phyloP scores from a whole-genome alignment of 2,113 vertebrate species.

The Zosterops lateralis region DNA sequence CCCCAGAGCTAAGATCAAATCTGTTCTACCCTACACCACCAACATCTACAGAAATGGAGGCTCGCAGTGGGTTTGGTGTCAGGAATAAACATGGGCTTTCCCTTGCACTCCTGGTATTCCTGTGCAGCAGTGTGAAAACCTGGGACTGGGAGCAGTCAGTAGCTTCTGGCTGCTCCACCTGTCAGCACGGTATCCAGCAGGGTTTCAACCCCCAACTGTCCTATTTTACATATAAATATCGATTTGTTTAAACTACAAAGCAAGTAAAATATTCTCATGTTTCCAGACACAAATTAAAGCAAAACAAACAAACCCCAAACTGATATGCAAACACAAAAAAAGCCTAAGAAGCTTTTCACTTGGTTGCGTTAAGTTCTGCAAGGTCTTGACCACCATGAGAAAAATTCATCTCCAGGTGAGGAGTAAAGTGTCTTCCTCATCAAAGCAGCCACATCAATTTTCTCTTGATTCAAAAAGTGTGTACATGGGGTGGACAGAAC shows the following conservation, averaged over 20 bases:
- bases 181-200: neutral
- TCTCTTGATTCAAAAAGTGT: neutral
- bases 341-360: neutral
- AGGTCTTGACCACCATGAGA: neutral
- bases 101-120: neutral
- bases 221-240: neutral
- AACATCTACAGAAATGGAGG: neutral
- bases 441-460: neutral
- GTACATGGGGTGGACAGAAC: neutral
- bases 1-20: neutral
- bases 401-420: neutral
- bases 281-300: neutral
- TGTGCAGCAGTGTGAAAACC: neutral
- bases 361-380: neutral
- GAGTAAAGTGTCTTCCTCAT: neutral
- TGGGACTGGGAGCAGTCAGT: neutral
- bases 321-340: neutral
- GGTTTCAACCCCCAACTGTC: neutral
- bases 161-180: constrained; percentile 18
- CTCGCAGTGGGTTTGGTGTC: neutral
- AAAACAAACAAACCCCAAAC: neutral
- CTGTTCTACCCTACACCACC: neutral
- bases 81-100: neutral
- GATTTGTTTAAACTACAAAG: neutral
- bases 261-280: neutral